These are phyloP conservation scores for Falcaria lacertinaria DNA, from an alignment of 2,888 invertebrate genomes.

Conservation along the genomic window DNA sequence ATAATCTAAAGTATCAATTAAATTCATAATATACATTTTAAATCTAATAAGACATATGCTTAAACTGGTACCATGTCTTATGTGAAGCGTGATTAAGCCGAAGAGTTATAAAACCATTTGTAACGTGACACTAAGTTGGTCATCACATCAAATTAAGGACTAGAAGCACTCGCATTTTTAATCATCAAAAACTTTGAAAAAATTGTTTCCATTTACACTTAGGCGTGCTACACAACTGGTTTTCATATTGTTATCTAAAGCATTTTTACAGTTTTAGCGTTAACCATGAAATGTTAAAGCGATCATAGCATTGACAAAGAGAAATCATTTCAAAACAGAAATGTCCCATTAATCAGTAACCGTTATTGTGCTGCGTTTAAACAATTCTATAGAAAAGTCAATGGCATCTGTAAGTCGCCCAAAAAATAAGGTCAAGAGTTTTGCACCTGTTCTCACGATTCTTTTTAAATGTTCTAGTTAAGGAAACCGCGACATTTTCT, in stretches of 20 bases:
- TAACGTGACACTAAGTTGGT: background rate
- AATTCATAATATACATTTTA: too few relatives aligned
- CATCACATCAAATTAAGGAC: background rate
- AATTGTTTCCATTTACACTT: too few relatives aligned
- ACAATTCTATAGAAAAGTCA: background rate
- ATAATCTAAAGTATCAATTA: too few relatives aligned
- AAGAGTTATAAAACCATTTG: background rate
- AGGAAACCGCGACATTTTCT: background rate
- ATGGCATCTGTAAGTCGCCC: background rate
- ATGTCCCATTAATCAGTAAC: constrained; percentile 1
- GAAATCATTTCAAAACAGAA: background rate
- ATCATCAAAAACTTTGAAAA: too few relatives aligned
- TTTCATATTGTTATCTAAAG: background rate
- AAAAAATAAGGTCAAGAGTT: constrained; percentile 2
- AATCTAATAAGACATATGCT: too few relatives aligned
- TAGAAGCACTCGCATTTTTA: background rate
- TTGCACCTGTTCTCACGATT: background rate
- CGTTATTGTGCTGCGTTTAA: background rate
- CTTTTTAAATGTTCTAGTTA: background rate
- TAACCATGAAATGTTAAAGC: background rate
- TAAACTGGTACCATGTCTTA: background rate
- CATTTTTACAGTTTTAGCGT: background rate
- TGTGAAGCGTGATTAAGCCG: background rate
- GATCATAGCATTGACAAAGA: background rate
- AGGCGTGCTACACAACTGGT: too few relatives aligned